Evolutionary conservation across 2,797 vertebrate genomes (phyloP), one percentile per base, ranked within the genome.

Genomic region (Rhinichthys osculus): DNA sequence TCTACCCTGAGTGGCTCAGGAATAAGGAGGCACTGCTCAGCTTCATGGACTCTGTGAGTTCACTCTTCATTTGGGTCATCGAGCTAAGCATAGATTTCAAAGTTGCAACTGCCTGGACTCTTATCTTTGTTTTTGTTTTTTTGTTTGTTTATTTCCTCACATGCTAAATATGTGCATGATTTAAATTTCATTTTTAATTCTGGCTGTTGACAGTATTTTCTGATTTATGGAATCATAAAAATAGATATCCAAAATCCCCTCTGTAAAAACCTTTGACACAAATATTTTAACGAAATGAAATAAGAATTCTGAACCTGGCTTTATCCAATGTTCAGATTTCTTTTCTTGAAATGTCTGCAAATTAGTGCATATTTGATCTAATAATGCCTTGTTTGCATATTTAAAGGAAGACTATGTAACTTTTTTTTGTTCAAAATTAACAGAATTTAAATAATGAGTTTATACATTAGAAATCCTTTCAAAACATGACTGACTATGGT

Each of bases 1-100:
- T 99, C 1, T 98, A 98, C 74, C 92, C 95, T 0, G 95, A 97
- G 69, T 99, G 98, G 98, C 96, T 96, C 74, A 95, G 97, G 88
- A 99, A 99, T 92, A 98, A 97, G 88, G 98, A 98, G 86, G 93
- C 98, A 0, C 94, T 99, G 44, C 93, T 99, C 86, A 96, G 87
- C 90, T 97, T 98, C 89, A 85, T 98, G 90, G 98, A 99, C 94
- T 98, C 95, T 93, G 98, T 99, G 91, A 89, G 95, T 93, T n/a
- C 35, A 47, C 50, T 47, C 11, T 72, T 79, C 50, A 50, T 4
- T 30, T 33, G 35, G 17, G 11, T 27, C 17, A 64, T 9, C 71
- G 27, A 59, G 52, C 9, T 78, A 33, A 38, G 33, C 30, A 54
- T 81, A 8, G 21, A 50, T 10, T 62, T 7, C 5, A 69, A 38